Evolutionary conservation across 2,113 vertebrate species (phyloP).

Genomic region (Eurypyga helias): DNA sequence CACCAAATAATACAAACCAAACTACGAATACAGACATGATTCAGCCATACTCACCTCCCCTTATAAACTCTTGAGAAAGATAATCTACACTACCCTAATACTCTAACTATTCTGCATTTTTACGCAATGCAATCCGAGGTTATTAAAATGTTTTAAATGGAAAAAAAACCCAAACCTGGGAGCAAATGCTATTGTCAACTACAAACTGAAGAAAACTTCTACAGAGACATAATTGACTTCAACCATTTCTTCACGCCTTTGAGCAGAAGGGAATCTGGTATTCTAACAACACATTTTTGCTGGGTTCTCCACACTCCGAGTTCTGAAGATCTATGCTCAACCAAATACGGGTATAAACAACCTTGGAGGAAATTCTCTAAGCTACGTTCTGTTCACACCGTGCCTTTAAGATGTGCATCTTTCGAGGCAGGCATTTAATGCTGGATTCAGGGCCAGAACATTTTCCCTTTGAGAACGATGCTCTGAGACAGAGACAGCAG

Average conservation of each 20-base stretch:
- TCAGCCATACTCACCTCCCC: background rate
- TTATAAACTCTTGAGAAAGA: background rate
- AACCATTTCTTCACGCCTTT: background rate
- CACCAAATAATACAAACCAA: background rate
- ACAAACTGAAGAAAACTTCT: background rate
- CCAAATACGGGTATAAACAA: background rate
- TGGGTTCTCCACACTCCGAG: background rate
- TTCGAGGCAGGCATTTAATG: background rate
- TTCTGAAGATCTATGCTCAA: background rate
- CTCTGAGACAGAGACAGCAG: conserved; percentile 55
- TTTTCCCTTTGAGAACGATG: conserved; percentile 33
- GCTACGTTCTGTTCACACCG: conserved; percentile 9
- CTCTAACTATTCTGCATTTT: background rate
- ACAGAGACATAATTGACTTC: background rate
- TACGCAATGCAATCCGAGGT: background rate
- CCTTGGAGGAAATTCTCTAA: conserved; percentile 10
- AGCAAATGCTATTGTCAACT: background rate
- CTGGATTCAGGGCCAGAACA: conserved; percentile 44
- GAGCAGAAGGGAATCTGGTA: background rate
- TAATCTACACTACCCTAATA: background rate
- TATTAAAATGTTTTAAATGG: background rate
- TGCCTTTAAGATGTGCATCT: background rate
- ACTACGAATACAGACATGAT: background rate
- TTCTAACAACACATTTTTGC: background rate
- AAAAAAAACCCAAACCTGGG: accelerated